Base-by-base conservation (phyloP, 2,797 vertebrate genomes). In the Typhlichthys subterraneus region DNA sequence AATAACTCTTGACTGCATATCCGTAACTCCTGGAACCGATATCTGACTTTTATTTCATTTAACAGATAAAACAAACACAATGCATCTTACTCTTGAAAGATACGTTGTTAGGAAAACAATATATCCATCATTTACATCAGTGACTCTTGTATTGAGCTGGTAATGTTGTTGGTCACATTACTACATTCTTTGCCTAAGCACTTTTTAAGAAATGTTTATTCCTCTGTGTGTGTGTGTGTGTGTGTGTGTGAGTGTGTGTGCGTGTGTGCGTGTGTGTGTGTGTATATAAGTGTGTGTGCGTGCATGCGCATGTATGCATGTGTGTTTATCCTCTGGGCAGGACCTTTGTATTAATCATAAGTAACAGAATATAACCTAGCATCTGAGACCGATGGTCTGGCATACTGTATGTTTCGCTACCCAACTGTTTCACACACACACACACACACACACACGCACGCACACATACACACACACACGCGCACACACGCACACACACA, bases 361-460 rank as follows among this genome's bases (percentile, higher is more conserved):
- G 51, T 70, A 72, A 83, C 72, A 60, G 71, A 87, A 71, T 79
- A 79, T 74, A 77, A 70, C 69, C 76, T 81, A 63, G 74, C 69
- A 61, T 79, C 19, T 1, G 63, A 77, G 81, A 76, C 90, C 90
- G 89, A 90, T 88, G 88, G 88, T 76, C 65, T 61, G 78, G 59
- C 89, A 79, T 88, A 89, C n/a, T n/a, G n/a, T n/a, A n/a, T 85
- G 89, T 60, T 87, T 49, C 72, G 47, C 72, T 64, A 58, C 2
- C 51, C 68, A 47, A 67, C 64, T 71, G 72, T 64, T 64, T 72
- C 61, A 15, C 59, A 42, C 31, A 42, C 49, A 15, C 52, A 31
- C 52, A 53, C 49, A 12, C 53, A 33, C 23, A n/a, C 29, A n/a
- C 53, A 33, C 53, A 55, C 53, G 17, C 45, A 67, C 58, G 64